These are phyloP conservation scores for Oriolus oriolus DNA, from an alignment of 2,113 vertebrate species.

Conservation along the genomic window DNA sequence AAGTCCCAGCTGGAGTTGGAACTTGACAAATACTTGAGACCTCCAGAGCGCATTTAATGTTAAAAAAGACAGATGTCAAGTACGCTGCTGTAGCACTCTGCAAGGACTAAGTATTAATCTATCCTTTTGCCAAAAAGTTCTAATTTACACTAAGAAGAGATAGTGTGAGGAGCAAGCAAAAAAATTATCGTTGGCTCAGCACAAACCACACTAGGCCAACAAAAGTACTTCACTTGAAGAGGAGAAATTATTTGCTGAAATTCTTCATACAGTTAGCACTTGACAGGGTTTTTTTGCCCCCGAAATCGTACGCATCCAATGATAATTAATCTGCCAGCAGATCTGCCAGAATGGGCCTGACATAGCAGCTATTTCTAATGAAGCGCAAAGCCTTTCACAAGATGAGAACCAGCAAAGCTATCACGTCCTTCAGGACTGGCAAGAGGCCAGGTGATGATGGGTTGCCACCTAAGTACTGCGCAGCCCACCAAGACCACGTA, in stretches of 20 bases:
- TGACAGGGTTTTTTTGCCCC: neutral
- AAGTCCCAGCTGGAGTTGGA: neutral
- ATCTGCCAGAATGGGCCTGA: neutral
- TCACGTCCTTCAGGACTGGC: neutral
- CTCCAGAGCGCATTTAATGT: neutral
- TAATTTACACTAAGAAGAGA: neutral
- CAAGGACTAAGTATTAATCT: neutral
- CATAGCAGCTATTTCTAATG: neutral
- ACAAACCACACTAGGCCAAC: neutral
- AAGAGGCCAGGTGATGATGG: neutral
- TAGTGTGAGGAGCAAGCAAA: neutral
- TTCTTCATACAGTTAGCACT: neutral
- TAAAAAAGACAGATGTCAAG: neutral
- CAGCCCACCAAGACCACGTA: neutral
- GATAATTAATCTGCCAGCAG: conserved; percentile 8
- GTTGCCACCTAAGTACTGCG: neutral
- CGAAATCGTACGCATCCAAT: neutral
- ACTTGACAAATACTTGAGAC: neutral
- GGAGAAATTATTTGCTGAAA: conserved; percentile 6
- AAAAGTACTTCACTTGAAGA: neutral
- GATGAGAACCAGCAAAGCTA: neutral
- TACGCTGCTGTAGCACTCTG: neutral
- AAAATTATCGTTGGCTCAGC: neutral
- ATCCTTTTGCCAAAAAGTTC: neutral
- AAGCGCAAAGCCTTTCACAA: neutral